phyloP scores from a whole-genome alignment of 2,888 invertebrate genomes.

The Gari tellinella region DNA sequence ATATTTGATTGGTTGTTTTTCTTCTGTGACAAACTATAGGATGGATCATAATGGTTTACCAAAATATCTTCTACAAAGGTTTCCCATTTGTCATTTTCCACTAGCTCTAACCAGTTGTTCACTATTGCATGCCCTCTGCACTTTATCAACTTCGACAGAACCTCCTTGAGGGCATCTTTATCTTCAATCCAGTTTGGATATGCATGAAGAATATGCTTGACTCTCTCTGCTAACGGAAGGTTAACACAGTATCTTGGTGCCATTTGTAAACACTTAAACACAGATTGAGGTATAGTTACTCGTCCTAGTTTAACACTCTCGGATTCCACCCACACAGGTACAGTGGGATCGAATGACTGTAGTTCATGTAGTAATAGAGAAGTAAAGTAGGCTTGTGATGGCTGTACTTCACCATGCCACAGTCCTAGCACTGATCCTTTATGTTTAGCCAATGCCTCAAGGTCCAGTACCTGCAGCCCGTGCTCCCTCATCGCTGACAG shows the following conservation, averaged over 20 bases:
- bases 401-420: conserved; percentile 67
- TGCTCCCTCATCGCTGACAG: conserved; percentile 50
- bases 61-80: conserved; percentile 68
- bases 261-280: conserved; percentile 59
- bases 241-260: conserved; percentile 57
- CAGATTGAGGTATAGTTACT: conserved; percentile 48
- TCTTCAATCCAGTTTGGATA: conserved; percentile 69
- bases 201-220: conserved; percentile 63
- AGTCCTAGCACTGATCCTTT: conserved; percentile 71
- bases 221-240: conserved; percentile 66
- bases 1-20: conserved; percentile 56
- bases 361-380: conserved; percentile 53
- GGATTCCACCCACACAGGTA: conserved; percentile 72
- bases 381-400: conserved; percentile 68
- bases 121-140: conserved; percentile 53
- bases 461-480: conserved; percentile 71
- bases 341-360: conserved; percentile 35
- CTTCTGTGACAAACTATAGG: conserved; percentile 65
- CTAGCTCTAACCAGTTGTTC: conserved; percentile 59
- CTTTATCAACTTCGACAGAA: conserved; percentile 52
- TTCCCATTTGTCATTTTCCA: conserved; percentile 59
- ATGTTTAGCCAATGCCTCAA: conserved; percentile 72
- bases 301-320: conserved; percentile 70
- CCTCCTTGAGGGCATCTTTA: conserved; percentile 46
- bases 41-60: conserved; percentile 68